Percentiles rank a stretch among this genome's conserved stretches.
phyloP scores from a whole-genome alignment of 2,888 invertebrate species.

The Hirtodrosophila duncani region DNA sequence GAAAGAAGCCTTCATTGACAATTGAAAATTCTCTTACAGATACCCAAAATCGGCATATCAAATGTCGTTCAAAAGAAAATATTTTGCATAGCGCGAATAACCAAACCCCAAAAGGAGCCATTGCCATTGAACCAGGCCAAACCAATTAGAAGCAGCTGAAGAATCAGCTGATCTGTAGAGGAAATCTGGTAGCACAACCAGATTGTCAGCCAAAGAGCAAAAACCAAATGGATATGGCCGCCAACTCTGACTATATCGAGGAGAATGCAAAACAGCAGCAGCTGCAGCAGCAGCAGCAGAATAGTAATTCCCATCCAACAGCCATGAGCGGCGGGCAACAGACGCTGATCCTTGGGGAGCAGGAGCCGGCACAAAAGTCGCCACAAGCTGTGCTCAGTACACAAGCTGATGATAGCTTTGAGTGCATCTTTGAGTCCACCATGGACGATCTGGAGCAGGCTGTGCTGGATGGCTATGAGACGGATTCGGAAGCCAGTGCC shows the following conservation, averaged over 20 bases:
- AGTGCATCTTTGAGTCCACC: slow-evolving; percentile 76
- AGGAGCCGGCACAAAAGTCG: background rate
- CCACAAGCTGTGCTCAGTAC: slow-evolving; percentile 5
- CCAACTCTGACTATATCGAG: slow-evolving; percentile 70
- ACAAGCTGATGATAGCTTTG: slow-evolving; percentile 74
- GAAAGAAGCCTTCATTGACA: background rate
- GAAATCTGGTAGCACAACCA: slow-evolving; percentile 2
- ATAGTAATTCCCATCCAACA: slow-evolving; percentile 14
- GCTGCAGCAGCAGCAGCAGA: slow-evolving; percentile 22
- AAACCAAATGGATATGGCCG: slow-evolving; percentile 65
- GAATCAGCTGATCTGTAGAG: slow-evolving; percentile 18
- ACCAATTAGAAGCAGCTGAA: background rate
- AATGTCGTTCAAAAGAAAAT: slow-evolving; percentile 75
- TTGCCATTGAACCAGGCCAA: too few relatives aligned
- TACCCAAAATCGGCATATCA: slow-evolving; percentile 37
- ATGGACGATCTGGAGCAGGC: slow-evolving; percentile 76
- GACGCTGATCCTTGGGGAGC: too few relatives aligned
- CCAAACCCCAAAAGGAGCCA: slow-evolving; percentile 1
- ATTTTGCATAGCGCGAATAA: slow-evolving; percentile 28
- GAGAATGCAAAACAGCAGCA: slow-evolving; percentile 58
- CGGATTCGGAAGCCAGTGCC: slow-evolving; percentile 72
- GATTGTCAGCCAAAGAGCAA: slow-evolving; percentile 2
- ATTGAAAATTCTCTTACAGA: slow-evolving; percentile 46
- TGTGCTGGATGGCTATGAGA: slow-evolving; percentile 73
- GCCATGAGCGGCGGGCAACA: slow-evolving; percentile 31